Evolutionary conservation across 2,888 invertebrate species (phyloP), one percentile per base, ranked within the genome.

Genomic region (Fragum whitleyi): DNA sequence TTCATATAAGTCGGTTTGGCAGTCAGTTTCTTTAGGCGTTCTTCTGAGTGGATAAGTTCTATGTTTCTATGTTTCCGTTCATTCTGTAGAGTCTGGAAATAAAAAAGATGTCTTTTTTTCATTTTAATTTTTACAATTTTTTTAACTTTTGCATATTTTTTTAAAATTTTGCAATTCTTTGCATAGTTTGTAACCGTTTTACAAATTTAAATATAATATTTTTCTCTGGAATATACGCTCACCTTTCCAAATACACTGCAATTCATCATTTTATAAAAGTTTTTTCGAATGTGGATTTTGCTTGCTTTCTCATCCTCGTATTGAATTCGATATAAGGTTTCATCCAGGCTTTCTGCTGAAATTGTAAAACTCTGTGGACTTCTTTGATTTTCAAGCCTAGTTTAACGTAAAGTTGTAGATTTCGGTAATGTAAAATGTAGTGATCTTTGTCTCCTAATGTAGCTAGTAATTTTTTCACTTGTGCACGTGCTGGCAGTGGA

Each of bases 161-260:
- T 3, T 9, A 36, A 36, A 36, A 36, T 36, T 6, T 36, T 9
- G 32, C 5, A 29, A 65, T 65, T 32, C 7, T 32, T 36, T 19
- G 14, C 28, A 39, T 5, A 19, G 14, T 53, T 47, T 14, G 47
- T 47, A 16, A 16, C 11, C 16, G 47, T 47, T 47, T 47, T 47
- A 16, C 11, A 57, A 9, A 16, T 14, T 21, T 19, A 16, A 57
- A 36, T 39, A 36, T n/a, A 6, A 68, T 39, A 39, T n/a, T 21
- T 39, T n/a, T n/a, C n/a, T n/a, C n/a, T n/a, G n/a, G n/a, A n/a
- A 36, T 9, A 36, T 36, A 9, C 7, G n/a, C 42, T 42, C 28
- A 92, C 93, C 88, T 94, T 94, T 6, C 93, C 92, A 86, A 90
- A 94, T 28, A 92, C 89, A 19, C 87, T 77, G 76, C 94, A 82